Conservation (phyloP, 2,113 vertebrate genomes). For the Sinosuthora webbiana region DNA sequence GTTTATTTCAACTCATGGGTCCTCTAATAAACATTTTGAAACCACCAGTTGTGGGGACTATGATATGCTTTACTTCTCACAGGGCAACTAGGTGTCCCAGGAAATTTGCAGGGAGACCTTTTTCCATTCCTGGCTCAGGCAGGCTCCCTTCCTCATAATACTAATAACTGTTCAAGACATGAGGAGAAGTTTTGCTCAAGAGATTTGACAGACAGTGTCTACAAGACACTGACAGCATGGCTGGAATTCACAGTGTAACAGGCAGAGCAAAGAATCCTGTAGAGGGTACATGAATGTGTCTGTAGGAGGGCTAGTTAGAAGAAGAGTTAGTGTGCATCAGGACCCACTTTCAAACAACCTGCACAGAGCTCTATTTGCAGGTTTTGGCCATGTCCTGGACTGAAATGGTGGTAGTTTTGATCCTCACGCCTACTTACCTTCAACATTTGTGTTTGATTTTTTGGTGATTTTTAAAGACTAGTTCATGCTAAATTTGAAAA, state of each 20-base stretch:
- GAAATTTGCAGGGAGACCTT: neutral
- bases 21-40: neutral
- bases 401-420: neutral
- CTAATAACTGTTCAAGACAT: neutral
- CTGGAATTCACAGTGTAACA: neutral
- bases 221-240: neutral
- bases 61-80: too few relatives aligned
- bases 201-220: neutral
- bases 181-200: neutral
- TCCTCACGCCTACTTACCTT: neutral
- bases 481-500: neutral
- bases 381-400: neutral
- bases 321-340: neutral
- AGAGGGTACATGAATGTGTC: neutral
- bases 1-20: neutral
- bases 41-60: neutral
- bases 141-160: neutral
- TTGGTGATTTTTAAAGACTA: neutral
- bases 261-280: neutral
- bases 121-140: neutral
- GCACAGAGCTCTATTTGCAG: neutral
- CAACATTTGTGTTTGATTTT: neutral
- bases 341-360: neutral
- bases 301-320: neutral
- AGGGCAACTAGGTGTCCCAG: neutral